phyloP scores from a whole-genome alignment of 2,888 invertebrate genomes.

The Pterostichus madidus region DNA sequence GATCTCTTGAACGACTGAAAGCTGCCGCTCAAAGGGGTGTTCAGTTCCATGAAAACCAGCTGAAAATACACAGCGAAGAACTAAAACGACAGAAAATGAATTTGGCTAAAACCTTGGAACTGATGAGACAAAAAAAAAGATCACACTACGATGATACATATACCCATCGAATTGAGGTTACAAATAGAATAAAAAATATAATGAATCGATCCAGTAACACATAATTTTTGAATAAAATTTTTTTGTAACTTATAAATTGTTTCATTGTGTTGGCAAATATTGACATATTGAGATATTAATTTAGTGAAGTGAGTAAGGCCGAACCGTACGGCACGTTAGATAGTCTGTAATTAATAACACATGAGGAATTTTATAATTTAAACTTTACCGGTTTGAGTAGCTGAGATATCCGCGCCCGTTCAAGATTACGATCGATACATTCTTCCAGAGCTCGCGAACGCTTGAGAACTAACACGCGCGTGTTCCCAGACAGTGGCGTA shows the following conservation, averaged over 20 bases:
- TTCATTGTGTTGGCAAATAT: too few species aligned
- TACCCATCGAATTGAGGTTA: not conserved
- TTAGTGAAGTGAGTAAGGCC: not conserved
- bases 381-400: slow-evolving; percentile 27
- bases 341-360: slow-evolving; percentile 5
- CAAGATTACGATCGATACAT: slow-evolving; percentile 23
- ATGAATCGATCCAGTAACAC: not conserved
- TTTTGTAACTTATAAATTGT: too few species aligned
- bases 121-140: not conserved
- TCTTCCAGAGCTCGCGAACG: slow-evolving; percentile 13
- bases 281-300: not conserved
- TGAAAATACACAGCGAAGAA: not conserved
- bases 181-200: not conserved
- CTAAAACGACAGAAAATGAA: slow-evolving; percentile 7
- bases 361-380: slow-evolving; percentile 21
- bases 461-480: slow-evolving; percentile 19
- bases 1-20: not conserved
- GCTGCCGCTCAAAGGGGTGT: not conserved
- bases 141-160: not conserved
- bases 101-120: not conserved
- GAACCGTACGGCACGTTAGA: not conserved
- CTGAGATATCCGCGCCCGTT: slow-evolving; percentile 14
- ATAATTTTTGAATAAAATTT: too few species aligned
- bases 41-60: not conserved
- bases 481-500: not conserved